These are phyloP conservation scores for Chinchilla lanigera DNA, from an alignment of 2,113 vertebrate species.

Conservation along the genomic window DNA sequence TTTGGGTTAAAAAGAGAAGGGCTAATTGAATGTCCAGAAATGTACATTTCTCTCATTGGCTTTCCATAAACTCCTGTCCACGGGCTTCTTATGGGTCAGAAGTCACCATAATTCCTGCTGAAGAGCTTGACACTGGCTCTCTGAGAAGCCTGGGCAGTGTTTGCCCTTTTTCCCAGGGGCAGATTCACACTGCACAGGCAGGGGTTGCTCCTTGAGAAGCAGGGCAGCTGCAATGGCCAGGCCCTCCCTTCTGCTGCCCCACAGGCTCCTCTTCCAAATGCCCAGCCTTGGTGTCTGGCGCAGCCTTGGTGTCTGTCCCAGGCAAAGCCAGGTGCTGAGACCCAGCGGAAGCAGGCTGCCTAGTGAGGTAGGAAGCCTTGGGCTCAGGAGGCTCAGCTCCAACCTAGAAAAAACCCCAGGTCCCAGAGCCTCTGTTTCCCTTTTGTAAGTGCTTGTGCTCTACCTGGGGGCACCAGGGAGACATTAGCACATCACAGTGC, in stretches of 20 bases:
- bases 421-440: neutral
- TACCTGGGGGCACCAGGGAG: too few relatives aligned
- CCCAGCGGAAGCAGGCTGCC: neutral
- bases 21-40: neutral
- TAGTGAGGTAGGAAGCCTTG: neutral
- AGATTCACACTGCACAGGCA: too few relatives aligned
- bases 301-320: neutral
- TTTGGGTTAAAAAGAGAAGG: slow-evolving; percentile 17
- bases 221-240: fast-evolving
- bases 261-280: neutral
- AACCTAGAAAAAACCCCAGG: neutral
- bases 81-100: neutral
- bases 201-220: neutral
- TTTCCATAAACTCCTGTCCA: neutral
- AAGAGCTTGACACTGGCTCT: neutral
- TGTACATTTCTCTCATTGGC: neutral
- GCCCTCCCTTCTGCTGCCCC: neutral
- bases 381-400: neutral
- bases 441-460: neutral
- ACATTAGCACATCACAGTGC: neutral
- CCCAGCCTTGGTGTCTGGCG: neutral
- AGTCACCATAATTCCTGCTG: neutral
- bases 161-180: neutral
- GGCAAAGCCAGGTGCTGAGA: neutral
- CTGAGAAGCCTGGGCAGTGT: neutral